Percentiles rank a stretch among this genome's conserved stretches.
Conservation (phyloP, 2,797 vertebrate genomes). For the Chelon labrosus region DNA sequence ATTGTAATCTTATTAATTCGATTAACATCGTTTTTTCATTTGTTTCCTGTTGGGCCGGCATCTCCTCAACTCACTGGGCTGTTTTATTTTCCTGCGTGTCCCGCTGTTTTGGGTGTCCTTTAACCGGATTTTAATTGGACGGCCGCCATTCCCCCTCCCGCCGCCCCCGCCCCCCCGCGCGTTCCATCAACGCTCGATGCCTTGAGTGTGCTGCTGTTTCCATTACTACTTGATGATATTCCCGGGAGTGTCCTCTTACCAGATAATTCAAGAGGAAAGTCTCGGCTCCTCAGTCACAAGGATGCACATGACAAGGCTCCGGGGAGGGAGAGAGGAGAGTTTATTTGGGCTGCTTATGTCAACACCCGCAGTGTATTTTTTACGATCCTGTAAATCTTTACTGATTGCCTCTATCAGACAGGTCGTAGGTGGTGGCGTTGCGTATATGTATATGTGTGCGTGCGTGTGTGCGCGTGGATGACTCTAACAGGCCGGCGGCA, state of each 20-base stretch:
- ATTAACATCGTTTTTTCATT: background rate
- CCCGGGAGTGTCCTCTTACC: slow-evolving; percentile 11
- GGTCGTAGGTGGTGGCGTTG: slow-evolving; percentile 16
- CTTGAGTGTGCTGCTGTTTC: slow-evolving; percentile 1
- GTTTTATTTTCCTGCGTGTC: background rate
- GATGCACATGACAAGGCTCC: slow-evolving; percentile 17
- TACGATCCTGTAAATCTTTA: slow-evolving; percentile 52
- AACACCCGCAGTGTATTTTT: slow-evolving; percentile 45
- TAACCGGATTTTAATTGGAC: slow-evolving; percentile 21
- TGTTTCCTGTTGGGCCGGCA: background rate
- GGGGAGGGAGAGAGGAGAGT: background rate
- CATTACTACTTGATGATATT: slow-evolving; percentile 6
- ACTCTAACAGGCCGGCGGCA: slow-evolving; percentile 33
- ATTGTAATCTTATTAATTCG: background rate
- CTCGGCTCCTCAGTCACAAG: slow-evolving; percentile 1
- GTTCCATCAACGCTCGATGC: background rate
- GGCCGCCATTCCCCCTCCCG: background rate
- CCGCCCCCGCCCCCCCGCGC: too few relatives aligned
- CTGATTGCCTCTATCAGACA: slow-evolving; percentile 41
- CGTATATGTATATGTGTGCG: background rate
- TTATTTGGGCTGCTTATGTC: slow-evolving; percentile 42
- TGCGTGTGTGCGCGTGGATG: slow-evolving; percentile 7
- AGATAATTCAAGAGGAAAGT: slow-evolving; percentile 19
- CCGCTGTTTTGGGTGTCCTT: slow-evolving; percentile 21
- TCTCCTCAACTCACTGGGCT: background rate